Conservation (phyloP, 2,888 invertebrate genomes). For the Nomada fucata region DNA sequence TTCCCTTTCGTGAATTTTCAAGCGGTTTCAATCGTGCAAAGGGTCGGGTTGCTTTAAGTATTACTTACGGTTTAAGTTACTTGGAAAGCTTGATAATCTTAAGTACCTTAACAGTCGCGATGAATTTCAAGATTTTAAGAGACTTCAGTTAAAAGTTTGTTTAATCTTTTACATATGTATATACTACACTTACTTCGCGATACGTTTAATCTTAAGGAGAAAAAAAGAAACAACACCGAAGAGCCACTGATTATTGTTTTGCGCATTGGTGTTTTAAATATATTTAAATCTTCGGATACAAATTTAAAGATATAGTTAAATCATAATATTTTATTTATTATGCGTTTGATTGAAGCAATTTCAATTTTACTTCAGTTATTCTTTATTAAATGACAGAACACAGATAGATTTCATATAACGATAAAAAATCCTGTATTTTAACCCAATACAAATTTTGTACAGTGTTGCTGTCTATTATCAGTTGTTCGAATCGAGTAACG, state of each 20-base stretch:
- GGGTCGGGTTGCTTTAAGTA: slow-evolving; percentile 29
- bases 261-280: neutral
- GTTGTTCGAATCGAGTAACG: neutral
- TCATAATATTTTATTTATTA: too few species aligned
- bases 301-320: neutral
- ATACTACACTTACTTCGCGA: too few species aligned
- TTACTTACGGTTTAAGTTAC: slow-evolving; percentile 11
- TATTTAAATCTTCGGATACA: neutral
- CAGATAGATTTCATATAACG: too few species aligned
- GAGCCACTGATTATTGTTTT: neutral
- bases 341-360: too few species aligned
- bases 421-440: too few species aligned
- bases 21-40: slow-evolving; percentile 37
- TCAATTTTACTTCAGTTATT: too few species aligned
- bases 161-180: neutral
- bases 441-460: too few species aligned
- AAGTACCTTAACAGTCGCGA: slow-evolving; percentile 8
- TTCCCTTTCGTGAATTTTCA: slow-evolving; percentile 35
- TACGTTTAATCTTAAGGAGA: too few species aligned
- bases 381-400: too few species aligned
- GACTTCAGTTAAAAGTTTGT: neutral
- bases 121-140: slow-evolving; percentile 27
- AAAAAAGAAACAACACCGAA: too few species aligned
- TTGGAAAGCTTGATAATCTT: slow-evolving; percentile 19
- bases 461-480: too few species aligned